Evolutionary conservation across 2,797 vertebrate species (phyloP).

Genomic region (Lutjanus argentimaculatus): DNA sequence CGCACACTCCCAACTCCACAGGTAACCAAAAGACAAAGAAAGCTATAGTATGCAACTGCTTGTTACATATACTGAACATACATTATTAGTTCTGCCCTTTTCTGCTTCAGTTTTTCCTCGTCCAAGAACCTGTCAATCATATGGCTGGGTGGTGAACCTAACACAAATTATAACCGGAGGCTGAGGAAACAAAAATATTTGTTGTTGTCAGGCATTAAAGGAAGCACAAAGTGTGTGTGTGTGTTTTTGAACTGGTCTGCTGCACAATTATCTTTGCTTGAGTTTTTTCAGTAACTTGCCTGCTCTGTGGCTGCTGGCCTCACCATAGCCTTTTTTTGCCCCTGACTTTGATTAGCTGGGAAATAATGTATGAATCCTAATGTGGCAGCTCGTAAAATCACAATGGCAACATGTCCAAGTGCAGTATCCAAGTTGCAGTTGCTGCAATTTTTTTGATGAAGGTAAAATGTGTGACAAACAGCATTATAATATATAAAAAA

Average conservation of each 20-base stretch:
- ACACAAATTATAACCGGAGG: constrained; percentile 6
- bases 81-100: no score
- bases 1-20: constrained; percentile 95
- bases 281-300: not conserved
- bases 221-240: not conserved
- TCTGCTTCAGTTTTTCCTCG: not conserved
- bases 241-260: not conserved
- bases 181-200: not conserved
- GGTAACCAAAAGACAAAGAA: constrained; percentile 61
- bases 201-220: not conserved
- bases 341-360: not conserved
- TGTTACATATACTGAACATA: not conserved
- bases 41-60: not conserved
- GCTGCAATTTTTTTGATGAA: no score
- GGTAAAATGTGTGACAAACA: no score
- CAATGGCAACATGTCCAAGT: no score
- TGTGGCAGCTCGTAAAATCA: not conserved
- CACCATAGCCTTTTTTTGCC: constrained; percentile 1
- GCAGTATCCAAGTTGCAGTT: no score
- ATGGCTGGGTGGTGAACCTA: not conserved
- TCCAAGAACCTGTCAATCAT: not conserved
- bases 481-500: no score
- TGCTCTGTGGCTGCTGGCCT: not conserved
- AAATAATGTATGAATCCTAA: not conserved
- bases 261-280: not conserved